A percentile compares a stretch with the other conserved stretches of the same genome.
These are phyloP conservation scores for Vanessa tameamea DNA, from an alignment of 1,140 invertebrate species.

Conservation along the genomic window DNA sequence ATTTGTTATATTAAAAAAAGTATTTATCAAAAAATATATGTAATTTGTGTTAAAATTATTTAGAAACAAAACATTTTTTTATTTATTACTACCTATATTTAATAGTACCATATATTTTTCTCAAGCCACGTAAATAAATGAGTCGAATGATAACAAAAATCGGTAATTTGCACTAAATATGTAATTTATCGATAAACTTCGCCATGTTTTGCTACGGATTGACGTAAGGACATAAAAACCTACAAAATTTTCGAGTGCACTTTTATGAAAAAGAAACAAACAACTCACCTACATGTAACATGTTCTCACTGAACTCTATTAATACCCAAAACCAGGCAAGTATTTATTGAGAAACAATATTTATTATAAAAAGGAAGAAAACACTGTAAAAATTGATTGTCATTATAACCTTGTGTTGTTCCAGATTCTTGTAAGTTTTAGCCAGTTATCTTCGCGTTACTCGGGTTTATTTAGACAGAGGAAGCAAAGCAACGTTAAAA, in stretches of 20 bases:
- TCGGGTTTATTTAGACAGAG: conserved; percentile 72
- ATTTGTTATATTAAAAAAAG: too few relatives aligned
- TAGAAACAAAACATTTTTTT: too few relatives aligned
- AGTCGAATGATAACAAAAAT: neutral
- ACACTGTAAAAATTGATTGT: conserved; percentile 51
- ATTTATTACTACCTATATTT: too few relatives aligned
- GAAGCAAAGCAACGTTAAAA: conserved; percentile 65
- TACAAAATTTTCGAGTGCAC: conserved; percentile 80
- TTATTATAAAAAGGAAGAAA: conserved; percentile 5
- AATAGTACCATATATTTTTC: too few relatives aligned
- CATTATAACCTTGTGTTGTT: conserved; percentile 73
- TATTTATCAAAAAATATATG: too few relatives aligned
- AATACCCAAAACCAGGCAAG: conserved; percentile 79
- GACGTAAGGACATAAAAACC: conserved; percentile 67
- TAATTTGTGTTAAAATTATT: too few relatives aligned
- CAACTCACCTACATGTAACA: conserved; percentile 75
- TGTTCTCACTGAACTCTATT: conserved; percentile 80
- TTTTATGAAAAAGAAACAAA: conserved; percentile 66
- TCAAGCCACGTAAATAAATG: neutral
- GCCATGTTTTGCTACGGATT: conserved; percentile 69
- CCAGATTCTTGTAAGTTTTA: conserved; percentile 78
- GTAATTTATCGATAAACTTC: conserved; percentile 34
- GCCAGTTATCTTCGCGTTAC: conserved; percentile 74
- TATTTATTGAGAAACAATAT: conserved; percentile 4
- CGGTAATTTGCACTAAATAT: conserved; percentile 2